A percentile compares a stretch with the other conserved stretches of the same genome.
phyloP scores from a whole-genome alignment of 1,140 invertebrate species.

The Lasioglossum albipes region DNA sequence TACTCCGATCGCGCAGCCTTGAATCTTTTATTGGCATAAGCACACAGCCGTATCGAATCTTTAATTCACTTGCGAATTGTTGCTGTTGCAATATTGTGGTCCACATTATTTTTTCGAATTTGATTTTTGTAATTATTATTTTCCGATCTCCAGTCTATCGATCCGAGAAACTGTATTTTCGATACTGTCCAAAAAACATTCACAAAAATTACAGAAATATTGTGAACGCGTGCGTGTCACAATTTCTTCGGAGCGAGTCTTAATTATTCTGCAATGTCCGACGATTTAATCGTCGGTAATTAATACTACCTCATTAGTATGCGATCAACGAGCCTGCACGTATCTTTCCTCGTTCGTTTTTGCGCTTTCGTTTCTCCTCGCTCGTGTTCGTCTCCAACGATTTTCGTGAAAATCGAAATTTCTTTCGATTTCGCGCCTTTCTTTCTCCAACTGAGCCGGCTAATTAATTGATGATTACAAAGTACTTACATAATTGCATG shows the following conservation, averaged over 20 bases:
- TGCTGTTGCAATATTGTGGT: too few relatives aligned
- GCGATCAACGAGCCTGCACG: constrained; percentile 7
- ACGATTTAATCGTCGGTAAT: constrained; percentile 40
- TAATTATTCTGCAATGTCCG: constrained; percentile 21
- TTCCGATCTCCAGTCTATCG: too few relatives aligned
- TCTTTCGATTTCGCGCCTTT: neutral
- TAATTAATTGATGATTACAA: constrained; percentile 18
- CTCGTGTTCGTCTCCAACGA: neutral
- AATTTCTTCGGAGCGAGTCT: constrained; percentile 5
- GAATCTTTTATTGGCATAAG: too few relatives aligned
- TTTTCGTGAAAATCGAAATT: constrained; percentile 22
- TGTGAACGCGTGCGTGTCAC: neutral
- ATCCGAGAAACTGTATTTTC: too few relatives aligned
- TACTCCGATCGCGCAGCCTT: too few relatives aligned
- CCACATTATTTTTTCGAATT: too few relatives aligned
- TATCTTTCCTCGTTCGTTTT: constrained; percentile 5
- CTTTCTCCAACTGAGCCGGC: neutral
- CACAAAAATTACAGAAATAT: too few relatives aligned
- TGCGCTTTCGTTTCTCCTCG: neutral
- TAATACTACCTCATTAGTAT: constrained; percentile 36
- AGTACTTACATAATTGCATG: neutral
- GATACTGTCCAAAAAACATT: too few relatives aligned
- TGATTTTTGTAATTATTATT: too few relatives aligned
- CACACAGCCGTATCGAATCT: too few relatives aligned
- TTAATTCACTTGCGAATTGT: too few relatives aligned